These are phyloP conservation scores for Melanotaenia trifasciata DNA, from an alignment of 2,797 vertebrate species.

Conservation along the genomic window DNA sequence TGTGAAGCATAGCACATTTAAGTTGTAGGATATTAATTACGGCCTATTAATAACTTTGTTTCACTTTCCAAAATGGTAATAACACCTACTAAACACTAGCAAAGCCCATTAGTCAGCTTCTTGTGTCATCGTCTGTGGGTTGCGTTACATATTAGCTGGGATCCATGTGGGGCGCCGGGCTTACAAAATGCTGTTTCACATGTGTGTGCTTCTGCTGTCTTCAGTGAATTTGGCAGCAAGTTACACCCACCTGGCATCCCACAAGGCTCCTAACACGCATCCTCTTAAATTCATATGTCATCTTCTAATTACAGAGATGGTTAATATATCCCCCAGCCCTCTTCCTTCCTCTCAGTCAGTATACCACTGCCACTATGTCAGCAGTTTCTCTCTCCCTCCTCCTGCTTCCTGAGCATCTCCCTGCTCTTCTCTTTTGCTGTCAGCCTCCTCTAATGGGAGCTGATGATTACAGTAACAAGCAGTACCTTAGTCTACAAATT, in stretches of 20 bases:
- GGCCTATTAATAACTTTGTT: not conserved
- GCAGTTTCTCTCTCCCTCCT: slow-evolving; percentile 30
- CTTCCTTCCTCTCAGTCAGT: slow-evolving; percentile 26
- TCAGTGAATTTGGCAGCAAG: slow-evolving; percentile 36
- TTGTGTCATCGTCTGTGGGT: slow-evolving; percentile 8
- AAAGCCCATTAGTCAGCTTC: slow-evolving; percentile 55
- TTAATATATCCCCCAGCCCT: slow-evolving; percentile 46
- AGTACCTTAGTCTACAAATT: slow-evolving; percentile 63
- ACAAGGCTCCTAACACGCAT: slow-evolving; percentile 22
- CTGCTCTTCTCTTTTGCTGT: slow-evolving; percentile 17
- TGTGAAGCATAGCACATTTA: not conserved
- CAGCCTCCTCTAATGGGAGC: slow-evolving; percentile 50
- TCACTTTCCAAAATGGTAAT: slow-evolving; percentile 38
- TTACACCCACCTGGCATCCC: slow-evolving; percentile 25
- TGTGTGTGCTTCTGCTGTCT: slow-evolving; percentile 3
- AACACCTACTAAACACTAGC: not conserved
- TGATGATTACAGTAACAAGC: slow-evolving; percentile 73
- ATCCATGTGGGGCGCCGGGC: slow-evolving; percentile 15
- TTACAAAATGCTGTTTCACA: slow-evolving; percentile 19
- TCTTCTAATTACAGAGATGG: slow-evolving; percentile 69
- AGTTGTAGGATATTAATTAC: slow-evolving; percentile 9
- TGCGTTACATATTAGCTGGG: slow-evolving; percentile 35
- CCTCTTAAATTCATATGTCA: slow-evolving; percentile 56
- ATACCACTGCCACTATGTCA: slow-evolving; percentile 23
- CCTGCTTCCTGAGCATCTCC: slow-evolving; percentile 14